These are phyloP conservation scores for Mesoligia furuncula DNA, from an alignment of 2,888 invertebrate species.

Conservation along the genomic window DNA sequence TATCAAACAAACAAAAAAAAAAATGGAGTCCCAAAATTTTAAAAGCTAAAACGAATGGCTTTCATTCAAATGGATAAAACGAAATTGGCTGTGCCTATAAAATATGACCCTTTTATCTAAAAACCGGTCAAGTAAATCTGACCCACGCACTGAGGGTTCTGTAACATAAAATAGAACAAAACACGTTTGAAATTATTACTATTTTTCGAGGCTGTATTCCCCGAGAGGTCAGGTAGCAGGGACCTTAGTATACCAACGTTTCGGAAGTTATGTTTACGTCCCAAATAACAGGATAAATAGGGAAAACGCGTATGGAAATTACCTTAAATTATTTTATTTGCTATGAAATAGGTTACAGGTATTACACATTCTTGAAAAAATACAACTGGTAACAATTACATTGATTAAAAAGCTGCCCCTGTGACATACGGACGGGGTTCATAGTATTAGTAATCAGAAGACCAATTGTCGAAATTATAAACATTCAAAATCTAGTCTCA, in stretches of 20 bases:
- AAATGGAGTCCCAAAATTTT: conserved; percentile 18
- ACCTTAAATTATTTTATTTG: background rate
- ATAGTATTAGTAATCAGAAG: background rate
- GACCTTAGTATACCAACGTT: background rate
- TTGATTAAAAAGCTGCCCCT: background rate
- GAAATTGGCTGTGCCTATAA: conserved; percentile 39
- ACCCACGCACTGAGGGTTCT: background rate
- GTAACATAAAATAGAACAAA: background rate
- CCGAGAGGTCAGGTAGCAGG: no score
- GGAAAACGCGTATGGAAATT: background rate
- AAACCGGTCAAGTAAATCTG: background rate
- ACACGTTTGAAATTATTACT: background rate
- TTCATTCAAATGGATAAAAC: conserved; percentile 13
- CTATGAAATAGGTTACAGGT: background rate
- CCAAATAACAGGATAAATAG: background rate
- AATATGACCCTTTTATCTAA: conserved; percentile 42
- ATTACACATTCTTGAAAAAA: background rate
- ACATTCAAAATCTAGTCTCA: background rate
- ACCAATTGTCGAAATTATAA: background rate
- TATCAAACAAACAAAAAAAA: conserved; percentile 6
- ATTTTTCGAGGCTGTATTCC: background rate
- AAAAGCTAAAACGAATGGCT: conserved; percentile 36
- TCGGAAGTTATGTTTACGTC: background rate
- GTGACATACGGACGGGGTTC: background rate
- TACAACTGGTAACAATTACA: background rate